phyloP scores from a whole-genome alignment of 2,797 vertebrate species.

The Delichon dasypus region DNA sequence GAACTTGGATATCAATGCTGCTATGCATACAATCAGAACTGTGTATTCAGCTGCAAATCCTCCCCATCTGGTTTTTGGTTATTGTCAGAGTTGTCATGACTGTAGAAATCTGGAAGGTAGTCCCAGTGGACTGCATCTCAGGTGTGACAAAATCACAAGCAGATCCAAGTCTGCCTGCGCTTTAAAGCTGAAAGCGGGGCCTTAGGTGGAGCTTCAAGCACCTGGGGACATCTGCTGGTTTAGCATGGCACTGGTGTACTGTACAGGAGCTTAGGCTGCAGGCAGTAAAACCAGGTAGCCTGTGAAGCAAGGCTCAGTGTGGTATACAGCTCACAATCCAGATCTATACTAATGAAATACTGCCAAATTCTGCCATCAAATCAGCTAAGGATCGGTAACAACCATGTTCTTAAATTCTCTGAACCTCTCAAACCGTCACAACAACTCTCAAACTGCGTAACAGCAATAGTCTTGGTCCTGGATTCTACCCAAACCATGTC shows the following conservation, averaged over 20 bases:
- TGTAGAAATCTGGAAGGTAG: background rate
- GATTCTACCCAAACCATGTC: background rate
- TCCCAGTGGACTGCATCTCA: rapidly evolving
- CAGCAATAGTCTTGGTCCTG: background rate
- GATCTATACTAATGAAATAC: background rate
- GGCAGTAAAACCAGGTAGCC: background rate
- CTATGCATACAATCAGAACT: background rate
- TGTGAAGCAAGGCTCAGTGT: background rate
- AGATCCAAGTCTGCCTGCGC: background rate
- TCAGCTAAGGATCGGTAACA: background rate
- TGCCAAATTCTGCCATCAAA: background rate
- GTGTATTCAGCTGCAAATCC: background rate
- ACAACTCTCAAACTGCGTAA: rapidly evolving
- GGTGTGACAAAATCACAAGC: background rate
- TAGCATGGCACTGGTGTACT: background rate
- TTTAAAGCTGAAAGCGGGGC: background rate
- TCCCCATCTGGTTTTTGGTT: background rate
- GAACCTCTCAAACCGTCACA: background rate
- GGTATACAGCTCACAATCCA: background rate
- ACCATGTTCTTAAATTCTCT: background rate
- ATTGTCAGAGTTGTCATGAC: background rate
- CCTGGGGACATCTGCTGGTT: background rate
- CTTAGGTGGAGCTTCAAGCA: background rate
- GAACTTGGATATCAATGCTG: background rate
- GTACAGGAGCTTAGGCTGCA: background rate